A percentile compares a stretch with the other conserved stretches of the same genome.
Evolutionary conservation across 2,888 invertebrate genomes (phyloP).

Genomic region (Laothoe populi): DNA sequence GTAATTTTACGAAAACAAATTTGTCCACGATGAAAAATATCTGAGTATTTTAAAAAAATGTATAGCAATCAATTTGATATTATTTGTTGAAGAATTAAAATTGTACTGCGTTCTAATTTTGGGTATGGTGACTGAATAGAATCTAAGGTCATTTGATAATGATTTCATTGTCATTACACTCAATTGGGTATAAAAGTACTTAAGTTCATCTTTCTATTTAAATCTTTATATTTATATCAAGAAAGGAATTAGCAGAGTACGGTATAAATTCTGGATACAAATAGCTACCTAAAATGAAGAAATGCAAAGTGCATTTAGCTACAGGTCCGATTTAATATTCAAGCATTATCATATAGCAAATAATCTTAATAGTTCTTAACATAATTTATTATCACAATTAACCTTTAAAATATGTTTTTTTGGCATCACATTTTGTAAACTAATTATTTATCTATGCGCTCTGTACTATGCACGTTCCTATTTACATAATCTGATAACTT

Average conservation of each 20-base stretch:
- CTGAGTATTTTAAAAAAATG: constrained; percentile 27
- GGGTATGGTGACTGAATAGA: neutral
- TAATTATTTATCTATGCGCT: neutral
- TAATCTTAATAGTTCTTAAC: neutral
- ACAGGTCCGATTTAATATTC: neutral
- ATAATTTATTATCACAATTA: neutral
- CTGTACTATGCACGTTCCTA: neutral
- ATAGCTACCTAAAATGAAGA: too few species aligned
- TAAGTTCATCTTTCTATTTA: too few species aligned
- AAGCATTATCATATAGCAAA: neutral
- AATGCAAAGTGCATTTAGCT: neutral
- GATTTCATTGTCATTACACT: too few species aligned
- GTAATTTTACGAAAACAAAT: constrained; percentile 44
- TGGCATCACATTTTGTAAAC: neutral
- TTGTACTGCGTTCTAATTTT: neutral
- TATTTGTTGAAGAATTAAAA: neutral
- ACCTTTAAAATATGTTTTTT: neutral
- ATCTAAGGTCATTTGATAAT: too few species aligned
- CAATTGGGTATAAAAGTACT: too few species aligned
- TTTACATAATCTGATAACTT: neutral
- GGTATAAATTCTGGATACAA: too few species aligned
- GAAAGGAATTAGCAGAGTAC: too few species aligned
- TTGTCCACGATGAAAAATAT: constrained; percentile 37
- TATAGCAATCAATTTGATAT: constrained; percentile 16
- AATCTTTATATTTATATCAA: too few species aligned